Conservation (phyloP, 2,888 invertebrate species). For the Drosophila hamatofila region DNA sequence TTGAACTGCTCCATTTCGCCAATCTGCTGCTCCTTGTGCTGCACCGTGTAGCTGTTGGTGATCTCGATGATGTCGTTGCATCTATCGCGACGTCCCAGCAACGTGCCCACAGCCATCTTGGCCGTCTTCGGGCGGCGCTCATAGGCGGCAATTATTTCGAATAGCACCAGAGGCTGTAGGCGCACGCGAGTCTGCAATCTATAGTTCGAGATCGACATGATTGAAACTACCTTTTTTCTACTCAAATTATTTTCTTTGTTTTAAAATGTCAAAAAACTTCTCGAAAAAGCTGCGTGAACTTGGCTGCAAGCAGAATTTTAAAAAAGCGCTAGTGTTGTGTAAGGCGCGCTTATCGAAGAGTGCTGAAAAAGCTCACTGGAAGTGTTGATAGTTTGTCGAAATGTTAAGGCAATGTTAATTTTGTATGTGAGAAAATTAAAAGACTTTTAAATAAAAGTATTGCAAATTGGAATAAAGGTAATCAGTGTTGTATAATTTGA, state of each 20-base stretch:
- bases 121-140: slow-evolving; percentile 57
- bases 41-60: slow-evolving; percentile 53
- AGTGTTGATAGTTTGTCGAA: no score
- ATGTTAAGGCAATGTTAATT: no score
- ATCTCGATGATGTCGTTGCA: slow-evolving; percentile 49
- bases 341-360: no score
- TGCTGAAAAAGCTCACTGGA: no score
- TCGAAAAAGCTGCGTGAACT: slow-evolving; percentile 25
- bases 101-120: slow-evolving; percentile 55
- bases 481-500: no score
- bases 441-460: no score
- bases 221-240: background rate
- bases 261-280: background rate
- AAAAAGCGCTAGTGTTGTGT: no score
- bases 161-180: slow-evolving; percentile 62
- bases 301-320: slow-evolving; percentile 22
- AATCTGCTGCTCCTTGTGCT: slow-evolving; percentile 46
- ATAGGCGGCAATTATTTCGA: slow-evolving; percentile 63
- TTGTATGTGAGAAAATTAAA: no score
- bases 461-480: no score
- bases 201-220: slow-evolving; percentile 54
- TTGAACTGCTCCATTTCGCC: slow-evolving; percentile 47
- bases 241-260: no score
- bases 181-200: slow-evolving; percentile 49
- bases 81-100: slow-evolving; percentile 52